phyloP scores from a whole-genome alignment of 2,113 vertebrate species.

The Meriones unguiculatus region DNA sequence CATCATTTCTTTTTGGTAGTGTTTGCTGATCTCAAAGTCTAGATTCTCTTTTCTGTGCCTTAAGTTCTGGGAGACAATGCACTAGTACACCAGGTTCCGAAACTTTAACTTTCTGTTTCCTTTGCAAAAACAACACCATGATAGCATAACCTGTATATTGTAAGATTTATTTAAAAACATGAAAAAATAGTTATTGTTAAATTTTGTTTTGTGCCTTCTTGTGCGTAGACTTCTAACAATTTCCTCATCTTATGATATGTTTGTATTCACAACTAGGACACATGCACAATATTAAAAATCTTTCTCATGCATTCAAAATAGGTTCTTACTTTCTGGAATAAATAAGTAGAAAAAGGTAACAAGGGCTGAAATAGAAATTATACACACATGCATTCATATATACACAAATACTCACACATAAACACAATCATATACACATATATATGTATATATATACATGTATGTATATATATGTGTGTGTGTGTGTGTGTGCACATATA shows the following conservation, averaged over 20 bases:
- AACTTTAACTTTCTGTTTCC: neutral
- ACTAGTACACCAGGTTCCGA: neutral
- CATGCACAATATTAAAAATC: neutral
- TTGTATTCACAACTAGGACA: neutral
- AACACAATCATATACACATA: neutral
- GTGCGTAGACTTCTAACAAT: neutral
- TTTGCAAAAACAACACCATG: neutral
- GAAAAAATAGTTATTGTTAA: neutral
- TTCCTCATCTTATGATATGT: neutral
- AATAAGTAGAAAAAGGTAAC: neutral
- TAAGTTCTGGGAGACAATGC: neutral
- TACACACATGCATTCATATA: no score
- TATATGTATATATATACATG: neutral
- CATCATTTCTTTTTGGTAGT: neutral
- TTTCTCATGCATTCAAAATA: slow-evolving; percentile 13
- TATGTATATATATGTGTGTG: neutral
- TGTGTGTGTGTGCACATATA: neutral
- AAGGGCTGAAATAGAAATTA: neutral
- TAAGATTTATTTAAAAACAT: slow-evolving; percentile 1
- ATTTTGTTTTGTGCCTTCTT: neutral
- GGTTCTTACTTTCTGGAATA: neutral
- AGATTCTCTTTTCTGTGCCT: neutral
- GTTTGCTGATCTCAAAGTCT: neutral
- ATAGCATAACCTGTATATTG: neutral
- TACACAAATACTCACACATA: neutral